Conservation (phyloP, 2,888 invertebrate species). For the Bellardia bayeri region DNA sequence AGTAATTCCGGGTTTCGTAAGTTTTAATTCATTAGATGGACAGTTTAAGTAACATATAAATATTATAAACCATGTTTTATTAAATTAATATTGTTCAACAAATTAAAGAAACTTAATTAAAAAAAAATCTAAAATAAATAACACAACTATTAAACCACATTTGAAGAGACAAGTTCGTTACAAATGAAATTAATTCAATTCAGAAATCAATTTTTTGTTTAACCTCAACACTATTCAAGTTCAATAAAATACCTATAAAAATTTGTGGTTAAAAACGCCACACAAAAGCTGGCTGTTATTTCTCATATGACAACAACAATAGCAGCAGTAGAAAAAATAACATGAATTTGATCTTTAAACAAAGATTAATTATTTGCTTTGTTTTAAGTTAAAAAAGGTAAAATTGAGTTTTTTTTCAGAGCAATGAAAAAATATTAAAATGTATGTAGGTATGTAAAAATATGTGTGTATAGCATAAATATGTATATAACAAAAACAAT, state of each 20-base stretch:
- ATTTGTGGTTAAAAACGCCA: slow-evolving; percentile 52
- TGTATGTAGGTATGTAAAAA: background rate
- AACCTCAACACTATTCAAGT: slow-evolving; percentile 59
- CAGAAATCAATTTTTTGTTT: background rate
- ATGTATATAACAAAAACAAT: background rate
- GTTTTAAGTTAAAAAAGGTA: slow-evolving; percentile 3
- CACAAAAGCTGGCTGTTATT: background rate
- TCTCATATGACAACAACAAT: background rate
- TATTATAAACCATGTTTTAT: too few species aligned
- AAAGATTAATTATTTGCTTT: background rate
- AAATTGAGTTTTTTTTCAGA: background rate
- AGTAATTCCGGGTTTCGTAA: too few species aligned
- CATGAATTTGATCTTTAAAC: slow-evolving; percentile 29
- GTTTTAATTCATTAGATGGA: too few species aligned
- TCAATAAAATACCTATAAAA: slow-evolving; percentile 59
- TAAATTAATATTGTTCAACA: background rate
- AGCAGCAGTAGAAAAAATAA: background rate
- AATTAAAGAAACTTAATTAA: background rate
- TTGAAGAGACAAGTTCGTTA: slow-evolving; percentile 53
- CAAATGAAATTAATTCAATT: slow-evolving; percentile 26
- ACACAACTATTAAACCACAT: slow-evolving; percentile 27
- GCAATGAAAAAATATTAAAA: background rate
- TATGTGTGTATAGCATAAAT: background rate
- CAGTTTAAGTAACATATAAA: too few species aligned
- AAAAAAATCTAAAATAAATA: background rate